Evolutionary conservation across 2,797 vertebrate genomes (phyloP).

Genomic region (Cossypha heuglini): DNA sequence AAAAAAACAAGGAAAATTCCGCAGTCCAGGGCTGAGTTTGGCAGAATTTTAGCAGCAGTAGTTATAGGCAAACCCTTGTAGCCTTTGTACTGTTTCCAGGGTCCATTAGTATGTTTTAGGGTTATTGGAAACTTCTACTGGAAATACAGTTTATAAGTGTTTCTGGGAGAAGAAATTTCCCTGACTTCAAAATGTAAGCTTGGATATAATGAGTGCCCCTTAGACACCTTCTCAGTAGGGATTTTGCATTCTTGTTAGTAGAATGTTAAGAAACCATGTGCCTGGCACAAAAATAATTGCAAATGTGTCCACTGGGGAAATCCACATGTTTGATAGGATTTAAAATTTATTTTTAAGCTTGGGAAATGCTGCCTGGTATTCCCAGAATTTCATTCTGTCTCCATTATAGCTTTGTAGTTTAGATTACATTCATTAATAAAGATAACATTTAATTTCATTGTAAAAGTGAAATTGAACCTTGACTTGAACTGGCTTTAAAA

Average conservation of each 20-base stretch:
- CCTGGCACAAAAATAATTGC: neutral
- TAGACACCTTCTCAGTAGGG: neutral
- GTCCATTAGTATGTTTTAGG: neutral
- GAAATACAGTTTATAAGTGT: neutral
- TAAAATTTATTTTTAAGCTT: constrained; percentile 53
- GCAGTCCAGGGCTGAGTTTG: neutral
- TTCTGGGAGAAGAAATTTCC: neutral
- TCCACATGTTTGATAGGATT: neutral
- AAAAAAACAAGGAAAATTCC: neutral
- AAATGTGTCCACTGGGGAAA: neutral
- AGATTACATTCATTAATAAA: constrained; percentile 34
- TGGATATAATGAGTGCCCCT: neutral
- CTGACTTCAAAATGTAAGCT: neutral
- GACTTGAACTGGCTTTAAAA: constrained; percentile 27
- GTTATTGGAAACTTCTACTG: neutral
- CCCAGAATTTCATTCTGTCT: constrained; percentile 49
- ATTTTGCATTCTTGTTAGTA: neutral
- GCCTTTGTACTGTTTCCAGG: neutral
- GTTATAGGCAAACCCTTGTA: neutral
- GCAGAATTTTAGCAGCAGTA: neutral
- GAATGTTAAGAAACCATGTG: neutral
- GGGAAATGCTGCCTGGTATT: constrained; percentile 31
- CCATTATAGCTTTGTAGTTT: constrained; percentile 12
- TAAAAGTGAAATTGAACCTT: constrained; percentile 35
- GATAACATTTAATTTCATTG: constrained; percentile 38